Base-by-base conservation (phyloP, 2,888 invertebrate species). In the Actias luna region DNA sequence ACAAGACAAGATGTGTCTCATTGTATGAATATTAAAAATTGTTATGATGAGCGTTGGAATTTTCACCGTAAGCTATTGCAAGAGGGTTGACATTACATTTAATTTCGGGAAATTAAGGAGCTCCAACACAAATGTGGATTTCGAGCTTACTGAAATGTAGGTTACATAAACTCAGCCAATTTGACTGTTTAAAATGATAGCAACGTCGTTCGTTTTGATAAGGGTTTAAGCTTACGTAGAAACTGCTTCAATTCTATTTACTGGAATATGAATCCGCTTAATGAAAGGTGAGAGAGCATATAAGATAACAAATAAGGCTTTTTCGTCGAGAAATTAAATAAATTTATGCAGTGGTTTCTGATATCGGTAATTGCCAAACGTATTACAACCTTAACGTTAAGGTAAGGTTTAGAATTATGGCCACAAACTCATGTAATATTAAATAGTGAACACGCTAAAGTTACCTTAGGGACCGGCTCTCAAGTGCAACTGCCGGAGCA, bases 1-100 rank as follows among this genome's bases (percentile, higher is more conserved):
- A 68, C 73, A 73, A 69, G 71, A 76, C 78, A 80, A 82, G 82
- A 84, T 82, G 78, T 81, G 79, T 76, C 73, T 78, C 72, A 64
- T 68, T 65, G 76, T 76, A 79, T 83, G 84, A 83, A 84, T 84
- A 84, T 84, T 82, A 84, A 84, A 83, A 78, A 82, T 73, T 63
- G 65, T 25, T 58, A 3, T 12, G 57, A 7, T 8, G 5, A 35
- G 39, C 67, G 31, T n/a, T 22, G 58, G 8, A 70, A 59, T 69
- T 67, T 65, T 18, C 55, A 61, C 59, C 60, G 55, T 68, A 61
- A 46, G 0, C 27, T 25, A 5, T 1, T 12, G 2, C 3, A 0
- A 50, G 64, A 69, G 29, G 65, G 72, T 65, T 60, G 59, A 67
- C 61, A 63, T 58, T 66, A 10, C 55, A 29, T 12, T 14, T 58